These are phyloP conservation scores for Hirtodrosophila alboralis DNA, from an alignment of 2,888 invertebrate genomes.

Conservation along the genomic window DNA sequence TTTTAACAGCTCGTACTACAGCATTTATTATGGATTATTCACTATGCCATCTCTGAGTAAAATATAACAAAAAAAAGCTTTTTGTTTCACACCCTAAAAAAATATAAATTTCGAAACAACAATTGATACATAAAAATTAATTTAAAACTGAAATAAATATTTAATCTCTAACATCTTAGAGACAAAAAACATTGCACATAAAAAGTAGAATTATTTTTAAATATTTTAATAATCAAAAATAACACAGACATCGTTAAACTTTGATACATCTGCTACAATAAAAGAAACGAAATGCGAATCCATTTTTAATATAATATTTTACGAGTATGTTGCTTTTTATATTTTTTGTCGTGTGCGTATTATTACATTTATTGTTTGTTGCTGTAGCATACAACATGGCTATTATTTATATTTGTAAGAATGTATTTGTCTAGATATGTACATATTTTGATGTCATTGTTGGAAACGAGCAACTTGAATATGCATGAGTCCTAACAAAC, in stretches of 20 bases:
- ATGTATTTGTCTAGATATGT: conserved; percentile 54
- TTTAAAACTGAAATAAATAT: no score
- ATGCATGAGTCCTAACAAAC: conserved; percentile 47
- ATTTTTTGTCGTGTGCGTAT: conserved; percentile 15
- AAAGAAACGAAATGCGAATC: conserved; percentile 30
- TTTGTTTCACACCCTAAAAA: no score
- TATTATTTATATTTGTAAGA: conserved; percentile 50
- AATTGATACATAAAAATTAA: no score
- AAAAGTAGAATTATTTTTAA: conserved; percentile 13
- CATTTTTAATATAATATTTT: conserved; percentile 48
- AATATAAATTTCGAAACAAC: no score
- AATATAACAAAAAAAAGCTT: no score
- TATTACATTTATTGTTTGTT: conserved; percentile 15
- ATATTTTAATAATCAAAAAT: conserved; percentile 33
- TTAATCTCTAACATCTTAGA: no score
- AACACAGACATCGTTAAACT: conserved; percentile 30
- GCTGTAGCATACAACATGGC: conserved; percentile 11
- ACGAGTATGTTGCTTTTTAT: conserved; percentile 48
- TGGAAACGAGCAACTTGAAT: conserved; percentile 32
- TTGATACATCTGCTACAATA: conserved; percentile 46
- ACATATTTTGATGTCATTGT: conserved; percentile 10
- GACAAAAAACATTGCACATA: no score
- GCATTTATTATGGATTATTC: no score
- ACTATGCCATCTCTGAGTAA: no score
- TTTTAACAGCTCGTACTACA: no score